Base-by-base conservation (phyloP, 1,140 invertebrate genomes). In the Brachionus rotundiformis region DNA sequence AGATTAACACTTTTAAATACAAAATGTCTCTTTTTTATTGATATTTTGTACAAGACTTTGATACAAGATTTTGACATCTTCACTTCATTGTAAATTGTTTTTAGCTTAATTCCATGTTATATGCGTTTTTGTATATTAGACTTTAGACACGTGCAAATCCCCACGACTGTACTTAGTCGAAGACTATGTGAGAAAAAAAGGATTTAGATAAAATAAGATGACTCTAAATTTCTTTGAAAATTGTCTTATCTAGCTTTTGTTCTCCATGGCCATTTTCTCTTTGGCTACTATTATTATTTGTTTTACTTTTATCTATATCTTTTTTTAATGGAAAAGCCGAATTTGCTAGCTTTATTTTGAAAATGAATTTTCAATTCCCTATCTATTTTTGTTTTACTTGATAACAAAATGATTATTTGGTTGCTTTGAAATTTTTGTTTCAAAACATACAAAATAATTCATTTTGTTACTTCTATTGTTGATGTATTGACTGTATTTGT, bases 321-420 rank as follows among this genome's bases (percentile, higher is more conserved):
- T 10, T 63, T 29, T 61, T 63, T 63, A 29, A 16, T 4, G 11
- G 13, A 25, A 63, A 63, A 63, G 61, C 61, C 61, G 61, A 63
- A 31, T 31, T 63, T 16, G 29, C 8, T 54, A 19, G 47, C 29
- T 63, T 63, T 63, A 27, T 63, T 63, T 63, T 33, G 61, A 63
- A 63, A 63, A 29, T 63, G 61, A 63, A 63, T 63, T 63, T 63
- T 19, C 29, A 63, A 63, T 63, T 63, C 61, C 61, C 61, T 63
- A 63, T 63, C 61, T 63, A n/a, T 29, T 63, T 63, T 33, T 63
- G 25, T 63, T 63, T 63, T 13, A 11, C 0, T 63, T 63, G 61
- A 63, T 63, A 63, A 63, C 61, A 63, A 63, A 63, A 31, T 33
- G 61, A 63, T 63, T 27, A 63, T 63, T 63, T 63, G 25, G 16